Evolutionary conservation across 2,797 vertebrate genomes (phyloP), one percentile per base, ranked within the genome.

Genomic region (Manis pentadactyla): DNA sequence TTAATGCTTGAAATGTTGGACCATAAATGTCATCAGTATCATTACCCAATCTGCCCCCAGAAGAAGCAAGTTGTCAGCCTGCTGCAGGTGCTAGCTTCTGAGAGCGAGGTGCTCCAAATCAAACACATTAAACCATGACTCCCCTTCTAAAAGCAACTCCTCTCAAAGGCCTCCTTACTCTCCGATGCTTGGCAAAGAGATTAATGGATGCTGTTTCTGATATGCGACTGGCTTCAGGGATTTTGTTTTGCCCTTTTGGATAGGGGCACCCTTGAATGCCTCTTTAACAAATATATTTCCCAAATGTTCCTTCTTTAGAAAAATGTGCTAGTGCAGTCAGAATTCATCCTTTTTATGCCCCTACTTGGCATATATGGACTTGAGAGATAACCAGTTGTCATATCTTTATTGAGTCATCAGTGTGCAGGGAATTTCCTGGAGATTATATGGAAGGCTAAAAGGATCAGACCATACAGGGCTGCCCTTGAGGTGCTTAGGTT

Each of bases 61-160:
- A 95, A 96, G 75, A 87, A 88, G 87, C 0, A 23, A 39, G 66
- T 95, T 93, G 94, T 94, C 90, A 93, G 61, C 87, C 4, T n/a
- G 68, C 73, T 88, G 87, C 97, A 97, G 96, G 94, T 96, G 96
- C 63, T 88, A 49, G 79, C 66, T 96, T 89, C 81, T 75, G 57
- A 97, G 93, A 93, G 59, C 71, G 96, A 93, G 89, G 83, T 96
- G 86, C 81, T 89, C 82, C 46, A 64, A 97, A 91, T 84, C 77
- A 73, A 97, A 69, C 86, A 57, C 91, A 97, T 97, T 96, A 97
- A 97, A 97, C 93, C 95, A 96, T 97, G 96, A 96, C 96, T 97
- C 88, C 29, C 27, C 82, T 94, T 89, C 68, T 84, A 83, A 82
- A 83, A 81, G 79, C 57, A 73, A 71, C 61, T 97, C 83, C 71